Conservation (phyloP, 2,888 invertebrate species). For the Orchestes rusci region DNA sequence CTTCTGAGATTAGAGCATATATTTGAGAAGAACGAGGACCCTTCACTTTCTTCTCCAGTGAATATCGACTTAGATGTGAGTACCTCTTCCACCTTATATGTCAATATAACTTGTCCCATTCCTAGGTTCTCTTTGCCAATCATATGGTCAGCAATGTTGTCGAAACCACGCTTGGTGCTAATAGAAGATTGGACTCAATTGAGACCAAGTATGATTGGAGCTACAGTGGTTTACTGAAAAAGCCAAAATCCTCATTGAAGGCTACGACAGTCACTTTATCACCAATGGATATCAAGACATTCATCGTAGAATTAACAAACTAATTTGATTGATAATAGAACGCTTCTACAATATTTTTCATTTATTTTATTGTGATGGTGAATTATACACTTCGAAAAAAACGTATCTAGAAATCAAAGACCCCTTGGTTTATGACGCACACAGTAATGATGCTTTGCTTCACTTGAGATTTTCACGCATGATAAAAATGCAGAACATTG, state of each 20-base stretch:
- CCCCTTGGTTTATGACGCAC: no score
- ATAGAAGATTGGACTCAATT: slow-evolving; percentile 47
- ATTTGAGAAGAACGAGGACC: slow-evolving; percentile 46
- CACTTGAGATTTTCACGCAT: no score
- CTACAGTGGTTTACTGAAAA: slow-evolving; percentile 33
- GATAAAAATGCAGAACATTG: no score
- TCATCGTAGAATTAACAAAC: no score
- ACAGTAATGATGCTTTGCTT: no score
- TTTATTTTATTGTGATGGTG: no score
- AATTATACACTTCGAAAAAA: no score
- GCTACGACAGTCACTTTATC: slow-evolving; percentile 38
- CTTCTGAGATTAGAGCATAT: slow-evolving; percentile 55
- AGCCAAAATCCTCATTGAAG: slow-evolving; percentile 2
- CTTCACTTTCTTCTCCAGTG: slow-evolving; percentile 39
- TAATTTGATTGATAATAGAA: no score
- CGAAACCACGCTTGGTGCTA: slow-evolving; percentile 67
- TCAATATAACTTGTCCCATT: slow-evolving; percentile 8
- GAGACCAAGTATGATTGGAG: slow-evolving; percentile 28
- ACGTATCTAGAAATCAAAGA: no score
- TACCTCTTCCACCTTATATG: not conserved
- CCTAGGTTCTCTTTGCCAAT: slow-evolving; percentile 49
- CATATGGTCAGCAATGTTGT: slow-evolving; percentile 49
- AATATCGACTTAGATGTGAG: slow-evolving; percentile 46
- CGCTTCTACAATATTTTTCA: no score
- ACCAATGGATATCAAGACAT: slow-evolving; percentile 69